These are phyloP conservation scores for Cryptotermes secundus DNA, from an alignment of 1,140 invertebrate species.

Conservation along the genomic window DNA sequence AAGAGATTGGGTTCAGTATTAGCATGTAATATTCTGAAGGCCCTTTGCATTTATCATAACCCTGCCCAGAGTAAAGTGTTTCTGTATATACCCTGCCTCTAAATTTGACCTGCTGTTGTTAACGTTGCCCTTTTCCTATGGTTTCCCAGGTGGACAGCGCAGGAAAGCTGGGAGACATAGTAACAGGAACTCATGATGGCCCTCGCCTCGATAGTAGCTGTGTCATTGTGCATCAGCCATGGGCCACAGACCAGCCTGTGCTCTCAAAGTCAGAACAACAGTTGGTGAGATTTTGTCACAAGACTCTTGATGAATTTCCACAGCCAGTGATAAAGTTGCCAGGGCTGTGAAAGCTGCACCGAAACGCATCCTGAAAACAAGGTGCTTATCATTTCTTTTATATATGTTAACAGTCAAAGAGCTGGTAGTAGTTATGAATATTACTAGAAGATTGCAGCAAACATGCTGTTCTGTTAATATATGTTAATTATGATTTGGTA, in stretches of 20 bases:
- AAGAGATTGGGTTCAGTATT: too few species aligned
- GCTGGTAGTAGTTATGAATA: too few species aligned
- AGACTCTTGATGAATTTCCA: slow-evolving; percentile 5
- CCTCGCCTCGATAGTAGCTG: neutral
- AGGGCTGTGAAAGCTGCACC: neutral
- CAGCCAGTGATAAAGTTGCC: slow-evolving; percentile 20
- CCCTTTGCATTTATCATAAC: too few species aligned
- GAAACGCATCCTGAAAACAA: neutral
- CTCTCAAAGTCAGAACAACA: slow-evolving; percentile 6
- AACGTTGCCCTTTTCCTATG: too few species aligned
- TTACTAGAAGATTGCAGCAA: too few species aligned
- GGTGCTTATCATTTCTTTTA: neutral
- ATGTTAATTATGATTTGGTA: too few species aligned
- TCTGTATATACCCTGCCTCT: too few species aligned
- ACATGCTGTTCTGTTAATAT: too few species aligned
- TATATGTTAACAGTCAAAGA: too few species aligned
- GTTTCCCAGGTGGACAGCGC: slow-evolving; percentile 21
- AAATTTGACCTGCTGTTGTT: too few species aligned
- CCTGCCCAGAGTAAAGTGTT: too few species aligned
- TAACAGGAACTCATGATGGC: neutral
- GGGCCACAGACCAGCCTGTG: neutral
- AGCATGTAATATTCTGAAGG: too few species aligned
- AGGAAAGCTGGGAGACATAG: neutral
- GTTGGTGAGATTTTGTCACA: slow-evolving; percentile 18
- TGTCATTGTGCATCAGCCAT: slow-evolving; percentile 16